Conservation (phyloP, 2,797 vertebrate species). For the Intellagama lesueurii region DNA sequence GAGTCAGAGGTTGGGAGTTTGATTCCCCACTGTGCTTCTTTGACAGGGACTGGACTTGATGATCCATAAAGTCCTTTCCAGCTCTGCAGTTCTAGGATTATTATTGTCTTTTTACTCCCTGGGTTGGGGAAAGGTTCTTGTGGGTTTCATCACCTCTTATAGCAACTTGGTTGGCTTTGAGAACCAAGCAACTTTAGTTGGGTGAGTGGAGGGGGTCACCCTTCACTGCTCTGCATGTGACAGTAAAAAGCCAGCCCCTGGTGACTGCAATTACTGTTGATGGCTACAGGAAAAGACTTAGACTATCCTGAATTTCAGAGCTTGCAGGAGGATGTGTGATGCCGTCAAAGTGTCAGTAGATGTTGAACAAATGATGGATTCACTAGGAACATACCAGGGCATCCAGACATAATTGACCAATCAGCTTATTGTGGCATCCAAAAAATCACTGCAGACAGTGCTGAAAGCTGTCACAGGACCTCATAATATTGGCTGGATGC, state of each 20-base stretch:
- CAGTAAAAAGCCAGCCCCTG: neutral
- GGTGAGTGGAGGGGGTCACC: neutral
- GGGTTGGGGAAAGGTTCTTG: neutral
- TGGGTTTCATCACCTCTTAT: neutral
- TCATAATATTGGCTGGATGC: neutral
- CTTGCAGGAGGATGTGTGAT: neutral
- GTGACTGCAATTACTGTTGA: neutral
- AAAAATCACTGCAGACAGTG: neutral
- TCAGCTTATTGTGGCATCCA: neutral
- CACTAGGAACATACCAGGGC: neutral
- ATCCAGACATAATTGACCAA: neutral
- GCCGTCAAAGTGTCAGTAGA: neutral
- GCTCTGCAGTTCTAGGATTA: neutral
- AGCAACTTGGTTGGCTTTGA: too few species aligned
- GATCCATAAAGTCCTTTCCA: neutral
- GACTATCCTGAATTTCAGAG: neutral
- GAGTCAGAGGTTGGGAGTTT: too few species aligned
- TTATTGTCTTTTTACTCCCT: neutral
- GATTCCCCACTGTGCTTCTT: too few species aligned
- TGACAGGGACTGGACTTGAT: too few species aligned
- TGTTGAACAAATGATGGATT: neutral
- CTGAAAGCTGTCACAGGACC: neutral
- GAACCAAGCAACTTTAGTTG: neutral
- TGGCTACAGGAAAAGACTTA: neutral
- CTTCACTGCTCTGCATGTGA: neutral